phyloP scores from a whole-genome alignment of 2,888 invertebrate genomes.

The Phymatocera aterrima region DNA sequence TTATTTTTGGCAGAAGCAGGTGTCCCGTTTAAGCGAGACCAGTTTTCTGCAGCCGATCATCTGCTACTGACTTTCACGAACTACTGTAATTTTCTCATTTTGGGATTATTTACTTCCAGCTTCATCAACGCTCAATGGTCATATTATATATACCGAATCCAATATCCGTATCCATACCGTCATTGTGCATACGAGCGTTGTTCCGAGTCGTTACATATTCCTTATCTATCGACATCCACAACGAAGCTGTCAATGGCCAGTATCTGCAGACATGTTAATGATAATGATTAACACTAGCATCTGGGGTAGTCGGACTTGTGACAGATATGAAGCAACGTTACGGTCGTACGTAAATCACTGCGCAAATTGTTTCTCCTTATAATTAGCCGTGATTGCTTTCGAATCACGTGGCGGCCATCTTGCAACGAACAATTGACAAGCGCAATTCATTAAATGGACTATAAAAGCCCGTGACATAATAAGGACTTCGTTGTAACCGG shows the following conservation, averaged over 20 bases:
- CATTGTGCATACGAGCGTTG: not conserved
- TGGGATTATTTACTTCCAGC: not conserved
- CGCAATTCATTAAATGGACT: not conserved
- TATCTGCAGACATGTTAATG: not conserved
- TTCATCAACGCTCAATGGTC: not conserved
- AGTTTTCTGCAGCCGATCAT: constrained; percentile 17
- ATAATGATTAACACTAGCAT: constrained; percentile 7
- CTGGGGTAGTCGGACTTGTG: not conserved
- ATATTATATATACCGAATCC: not conserved
- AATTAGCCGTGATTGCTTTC: constrained; percentile 9
- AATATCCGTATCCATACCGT: not conserved
- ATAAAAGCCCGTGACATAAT: constrained; percentile 8
- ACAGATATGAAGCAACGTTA: not conserved
- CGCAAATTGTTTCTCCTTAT: not conserved
- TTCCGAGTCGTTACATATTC: not conserved
- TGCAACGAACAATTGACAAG: not conserved
- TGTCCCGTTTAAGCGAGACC: constrained; percentile 19
- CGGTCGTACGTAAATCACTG: not conserved
- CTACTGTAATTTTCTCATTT: constrained; percentile 6
- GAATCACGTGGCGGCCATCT: not conserved
- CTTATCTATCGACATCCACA: constrained; percentile 18
- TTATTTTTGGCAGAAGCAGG: constrained; percentile 42
- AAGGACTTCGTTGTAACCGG: constrained; percentile 16
- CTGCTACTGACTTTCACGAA: constrained; percentile 30
- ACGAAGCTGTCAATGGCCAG: not conserved